phyloP scores from a whole-genome alignment of 2,797 vertebrate species.

The Halcyon chelicuti region DNA sequence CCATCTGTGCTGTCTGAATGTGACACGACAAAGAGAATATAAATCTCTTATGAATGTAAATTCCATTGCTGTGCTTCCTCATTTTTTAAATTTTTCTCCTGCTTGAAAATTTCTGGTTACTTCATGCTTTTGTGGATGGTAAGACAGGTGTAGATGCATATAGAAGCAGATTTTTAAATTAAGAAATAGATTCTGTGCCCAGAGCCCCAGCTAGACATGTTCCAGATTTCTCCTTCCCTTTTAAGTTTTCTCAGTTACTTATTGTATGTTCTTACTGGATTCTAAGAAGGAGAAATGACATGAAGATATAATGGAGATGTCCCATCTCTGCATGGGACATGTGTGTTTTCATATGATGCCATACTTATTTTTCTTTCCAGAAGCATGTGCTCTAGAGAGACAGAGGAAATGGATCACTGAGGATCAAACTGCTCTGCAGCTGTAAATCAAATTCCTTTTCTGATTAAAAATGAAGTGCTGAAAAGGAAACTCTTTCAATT shows the following conservation, averaged over 20 bases:
- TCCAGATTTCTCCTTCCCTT: background rate
- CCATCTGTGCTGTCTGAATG: background rate
- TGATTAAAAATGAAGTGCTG: background rate
- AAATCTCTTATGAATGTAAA: background rate
- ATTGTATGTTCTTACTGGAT: background rate
- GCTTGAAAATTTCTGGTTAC: background rate
- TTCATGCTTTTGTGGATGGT: background rate
- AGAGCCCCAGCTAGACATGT: background rate
- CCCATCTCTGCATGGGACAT: fast-evolving
- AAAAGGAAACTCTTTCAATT: background rate
- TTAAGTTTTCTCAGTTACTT: background rate
- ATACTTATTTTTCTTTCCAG: background rate
- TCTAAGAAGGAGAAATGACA: background rate
- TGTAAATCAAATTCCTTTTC: background rate
- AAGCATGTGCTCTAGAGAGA: background rate
- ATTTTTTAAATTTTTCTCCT: background rate
- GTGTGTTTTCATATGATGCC: background rate
- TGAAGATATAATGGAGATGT: background rate
- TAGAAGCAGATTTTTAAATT: background rate
- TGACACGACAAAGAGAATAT: background rate
- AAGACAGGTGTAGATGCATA: background rate
- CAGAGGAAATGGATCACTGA: background rate
- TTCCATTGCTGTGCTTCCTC: background rate
- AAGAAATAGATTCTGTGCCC: background rate
- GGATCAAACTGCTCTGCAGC: background rate